Base-by-base conservation (phyloP, 1,140 invertebrate species). In the Zelostemma sp. region DNA sequence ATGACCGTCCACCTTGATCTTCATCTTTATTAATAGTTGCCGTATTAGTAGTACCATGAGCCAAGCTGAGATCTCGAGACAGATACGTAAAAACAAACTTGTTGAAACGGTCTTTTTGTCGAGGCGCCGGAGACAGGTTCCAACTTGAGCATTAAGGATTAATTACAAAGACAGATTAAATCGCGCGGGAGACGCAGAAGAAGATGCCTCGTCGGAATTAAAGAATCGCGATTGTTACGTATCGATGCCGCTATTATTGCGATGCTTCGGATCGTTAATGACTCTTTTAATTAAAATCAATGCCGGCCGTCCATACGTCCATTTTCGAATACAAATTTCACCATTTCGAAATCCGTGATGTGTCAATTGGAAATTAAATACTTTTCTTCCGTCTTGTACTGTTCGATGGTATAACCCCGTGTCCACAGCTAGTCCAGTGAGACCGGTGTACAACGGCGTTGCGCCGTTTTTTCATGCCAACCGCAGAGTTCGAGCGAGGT, bases 11-110 rank as follows among this genome's bases (percentile, higher is more conserved):
- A 62, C 57, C 68, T 61, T 62, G 62, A 70, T 70, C 68, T 61
- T 65, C 61, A 65, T 70, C 68, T 70, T 70, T 70, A 70, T 70
- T 70, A 70, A 70, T 70, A 70, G 68, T 70, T 65, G 68, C 16
- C 57, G 58, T 70, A 65, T 61, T 70, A 70, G 57, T 65, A 65
- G 61, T 70, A 53, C 57, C 57, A 60, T 48, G 55, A 25, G 43
- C 51, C 3, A 46, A 48, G 62, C 43, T 46, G 38, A 71, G 68
- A 71, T 71, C 54, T 16, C 58, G 47, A 55, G 58, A 62, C 58
- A 62, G 68, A 71, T 71, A 70, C 62, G 68, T 62, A 66, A 71
- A 71, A 66, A 65, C 68, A 62, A 57, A 65, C 54, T 55, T 62
- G 62, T 66, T 58, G 58, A 35, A n/a, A 11, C 41, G 33, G 48